Evolutionary conservation across 2,888 invertebrate genomes (phyloP).

Genomic region (Kryphioiulus occultus): DNA sequence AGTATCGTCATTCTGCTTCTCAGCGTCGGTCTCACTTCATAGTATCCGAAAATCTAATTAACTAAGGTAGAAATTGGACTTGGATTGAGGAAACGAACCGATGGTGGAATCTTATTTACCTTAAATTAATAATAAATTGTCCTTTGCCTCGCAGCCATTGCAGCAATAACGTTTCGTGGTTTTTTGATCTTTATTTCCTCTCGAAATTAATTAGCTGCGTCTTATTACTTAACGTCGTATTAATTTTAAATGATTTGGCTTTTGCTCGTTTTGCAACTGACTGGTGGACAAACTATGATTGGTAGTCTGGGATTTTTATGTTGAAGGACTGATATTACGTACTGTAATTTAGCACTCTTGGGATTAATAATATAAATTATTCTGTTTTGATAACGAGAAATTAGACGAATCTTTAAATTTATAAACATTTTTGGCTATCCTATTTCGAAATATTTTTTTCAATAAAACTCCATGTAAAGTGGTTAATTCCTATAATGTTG

Average conservation of each 20-base stretch:
- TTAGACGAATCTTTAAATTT: neutral
- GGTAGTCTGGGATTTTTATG: neutral
- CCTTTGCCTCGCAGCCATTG: neutral
- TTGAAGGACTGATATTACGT: neutral
- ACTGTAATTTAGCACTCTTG: neutral
- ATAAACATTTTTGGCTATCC: too few relatives aligned
- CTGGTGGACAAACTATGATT: neutral
- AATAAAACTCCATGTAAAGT: too few relatives aligned
- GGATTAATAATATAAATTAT: too few relatives aligned
- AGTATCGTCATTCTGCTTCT: too few relatives aligned
- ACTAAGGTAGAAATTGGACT: neutral
- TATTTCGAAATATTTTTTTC: too few relatives aligned
- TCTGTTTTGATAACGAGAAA: too few relatives aligned
- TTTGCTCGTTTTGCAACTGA: neutral
- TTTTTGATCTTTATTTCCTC: neutral
- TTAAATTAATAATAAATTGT: neutral
- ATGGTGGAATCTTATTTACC: neutral
- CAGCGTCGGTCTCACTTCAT: neutral
- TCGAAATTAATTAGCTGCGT: neutral
- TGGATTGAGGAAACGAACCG: neutral
- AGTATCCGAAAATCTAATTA: neutral
- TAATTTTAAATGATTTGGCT: neutral
- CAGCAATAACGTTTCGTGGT: neutral
- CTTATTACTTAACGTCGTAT: conserved; percentile 7
- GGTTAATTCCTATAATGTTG: too few relatives aligned